phyloP scores from a whole-genome alignment of 2,113 vertebrate genomes.

The Cebidichthys violaceus region DNA sequence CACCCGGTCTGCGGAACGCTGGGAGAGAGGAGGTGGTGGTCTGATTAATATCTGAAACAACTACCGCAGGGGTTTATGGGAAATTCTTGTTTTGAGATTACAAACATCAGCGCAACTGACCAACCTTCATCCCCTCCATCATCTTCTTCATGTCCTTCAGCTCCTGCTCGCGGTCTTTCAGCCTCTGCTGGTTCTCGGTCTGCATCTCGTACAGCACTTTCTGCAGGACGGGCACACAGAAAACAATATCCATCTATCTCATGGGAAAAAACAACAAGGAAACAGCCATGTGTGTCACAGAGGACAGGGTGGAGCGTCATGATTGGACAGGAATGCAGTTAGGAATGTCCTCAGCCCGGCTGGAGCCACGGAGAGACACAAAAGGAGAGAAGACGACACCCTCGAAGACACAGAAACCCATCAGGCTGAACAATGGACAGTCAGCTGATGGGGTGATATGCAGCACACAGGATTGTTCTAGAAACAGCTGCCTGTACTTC shows the following conservation, averaged over 20 bases:
- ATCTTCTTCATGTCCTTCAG: constrained; percentile 83
- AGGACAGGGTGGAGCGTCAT: constrained; percentile 26
- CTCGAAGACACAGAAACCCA: constrained; percentile 12
- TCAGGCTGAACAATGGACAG: constrained; percentile 19
- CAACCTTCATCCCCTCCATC: constrained; percentile 81
- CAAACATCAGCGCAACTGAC: neutral
- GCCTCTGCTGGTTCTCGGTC: constrained; percentile 73
- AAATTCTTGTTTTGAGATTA: neutral
- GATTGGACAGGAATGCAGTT: constrained; percentile 74
- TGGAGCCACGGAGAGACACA: constrained; percentile 4
- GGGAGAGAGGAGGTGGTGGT: neutral
- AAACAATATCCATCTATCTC: neutral
- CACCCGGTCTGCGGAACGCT: constrained; percentile 75
- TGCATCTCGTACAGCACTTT: constrained; percentile 76
- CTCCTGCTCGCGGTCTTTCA: constrained; percentile 81
- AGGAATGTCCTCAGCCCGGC: constrained; percentile 65
- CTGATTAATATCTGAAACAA: neutral
- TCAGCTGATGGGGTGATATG: neutral
- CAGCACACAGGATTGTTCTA: neutral
- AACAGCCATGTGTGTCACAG: neutral
- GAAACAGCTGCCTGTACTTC: neutral
- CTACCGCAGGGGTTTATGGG: neutral
- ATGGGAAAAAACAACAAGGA: constrained; percentile 4
- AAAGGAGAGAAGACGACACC: constrained; percentile 30
- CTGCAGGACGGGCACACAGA: constrained; percentile 51